Evolutionary conservation across 2,113 vertebrate genomes (phyloP), one percentile per base, ranked within the genome.

Genomic region (Opisthocomus hoazin): DNA sequence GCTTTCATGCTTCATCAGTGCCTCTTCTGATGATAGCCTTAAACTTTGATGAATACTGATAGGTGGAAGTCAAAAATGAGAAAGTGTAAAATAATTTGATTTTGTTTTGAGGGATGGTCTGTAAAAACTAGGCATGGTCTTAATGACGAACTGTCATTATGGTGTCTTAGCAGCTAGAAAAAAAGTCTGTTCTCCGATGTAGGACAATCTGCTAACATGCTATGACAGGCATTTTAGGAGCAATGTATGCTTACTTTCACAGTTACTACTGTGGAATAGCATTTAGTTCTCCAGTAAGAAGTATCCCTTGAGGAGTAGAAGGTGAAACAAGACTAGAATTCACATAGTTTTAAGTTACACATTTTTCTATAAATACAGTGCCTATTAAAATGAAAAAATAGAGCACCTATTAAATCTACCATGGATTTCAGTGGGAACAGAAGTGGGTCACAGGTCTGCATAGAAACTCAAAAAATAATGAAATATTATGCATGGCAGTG

Each of bases 301-400:
- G 32, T 65, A 81, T 83, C 37, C 68, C 84, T 89, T 58, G 80
- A 92, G 85, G 69, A 76, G 46, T 0, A 80, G 73, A 51, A 90
- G 73, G 87, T 78, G 77, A 91, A 84, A 76, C 30, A 93, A 95
- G 84, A 82, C 73, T 89, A 63, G 53, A 95, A 87, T 96, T 84
- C 30, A 7, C 68, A 53, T n/a, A 29, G 46, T 87, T 92, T 90
- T 97, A 91, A 96, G 89, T 92, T 96, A 94, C 89, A 91, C 37
- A 22, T 86, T 89, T 89, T 95, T 96, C 96, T 97, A 97, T 97
- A 96, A 96, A 97, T 96, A 97, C 93, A 58, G 27, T 70, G 51
- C 86, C 69, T 93, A 97, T 97, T 97, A 97, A 97, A 92, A 90
- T 74, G 73, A 71, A 91, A 89, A 96, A 96, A 93, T 83, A 93